Evolutionary conservation across 2,797 vertebrate genomes (phyloP).

Genomic region (Gallinago stenura): DNA sequence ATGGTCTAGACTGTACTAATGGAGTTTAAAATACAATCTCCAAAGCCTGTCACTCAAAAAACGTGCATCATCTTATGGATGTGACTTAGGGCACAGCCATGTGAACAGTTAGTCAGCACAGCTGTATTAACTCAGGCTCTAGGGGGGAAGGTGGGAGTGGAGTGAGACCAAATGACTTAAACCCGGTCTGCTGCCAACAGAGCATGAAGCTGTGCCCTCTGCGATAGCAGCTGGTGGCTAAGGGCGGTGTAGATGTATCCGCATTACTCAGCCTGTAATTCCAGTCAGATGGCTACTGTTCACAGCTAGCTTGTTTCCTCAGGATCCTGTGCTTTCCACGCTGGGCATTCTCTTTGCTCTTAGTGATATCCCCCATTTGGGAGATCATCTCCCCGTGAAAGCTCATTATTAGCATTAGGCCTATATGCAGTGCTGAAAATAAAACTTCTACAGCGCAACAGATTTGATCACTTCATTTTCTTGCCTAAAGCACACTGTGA

Average conservation of each 20-base stretch:
- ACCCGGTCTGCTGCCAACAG: background rate
- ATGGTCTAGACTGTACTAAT: background rate
- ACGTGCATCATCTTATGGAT: background rate
- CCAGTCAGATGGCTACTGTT: background rate
- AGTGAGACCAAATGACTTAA: background rate
- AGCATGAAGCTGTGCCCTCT: background rate
- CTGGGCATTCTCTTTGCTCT: background rate
- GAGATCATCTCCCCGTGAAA: background rate
- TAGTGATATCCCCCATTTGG: background rate
- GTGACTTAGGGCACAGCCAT: background rate
- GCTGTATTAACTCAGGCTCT: background rate
- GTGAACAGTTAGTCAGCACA: background rate
- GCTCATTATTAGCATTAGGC: background rate
- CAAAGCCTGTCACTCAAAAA: background rate
- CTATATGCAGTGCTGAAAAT: background rate
- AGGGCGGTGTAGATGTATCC: background rate
- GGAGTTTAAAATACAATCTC: background rate
- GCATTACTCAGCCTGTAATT: background rate
- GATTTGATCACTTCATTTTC: background rate
- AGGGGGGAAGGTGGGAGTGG: background rate
- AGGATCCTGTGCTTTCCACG: background rate
- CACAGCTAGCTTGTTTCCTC: background rate
- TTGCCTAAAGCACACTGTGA: conserved; percentile 20
- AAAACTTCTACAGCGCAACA: conserved; percentile 10
- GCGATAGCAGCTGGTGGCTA: background rate